A percentile compares a stretch with the other conserved stretches of the same genome.
Conservation (phyloP, 2,113 vertebrate species). For the Thermophis baileyi region DNA sequence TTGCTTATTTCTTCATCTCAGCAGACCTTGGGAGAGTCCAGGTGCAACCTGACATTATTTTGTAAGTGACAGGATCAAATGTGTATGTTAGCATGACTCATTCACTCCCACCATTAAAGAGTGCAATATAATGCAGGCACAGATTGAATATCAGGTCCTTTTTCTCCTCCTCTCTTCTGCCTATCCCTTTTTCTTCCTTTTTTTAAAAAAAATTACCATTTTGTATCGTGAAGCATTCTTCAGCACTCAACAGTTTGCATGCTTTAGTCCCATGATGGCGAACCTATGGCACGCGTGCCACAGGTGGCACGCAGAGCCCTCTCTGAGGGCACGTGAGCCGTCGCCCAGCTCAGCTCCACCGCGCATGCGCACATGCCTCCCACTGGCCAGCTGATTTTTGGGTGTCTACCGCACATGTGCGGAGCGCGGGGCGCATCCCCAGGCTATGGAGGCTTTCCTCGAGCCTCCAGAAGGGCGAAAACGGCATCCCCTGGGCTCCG, state of each 20-base stretch:
- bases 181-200: not conserved
- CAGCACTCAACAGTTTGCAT: not conserved
- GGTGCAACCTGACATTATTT: not conserved
- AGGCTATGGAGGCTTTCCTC: no score
- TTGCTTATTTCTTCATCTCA: not conserved
- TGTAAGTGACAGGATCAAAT: not conserved
- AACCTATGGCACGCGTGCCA: no score
- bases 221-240: not conserved
- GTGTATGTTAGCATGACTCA: not conserved
- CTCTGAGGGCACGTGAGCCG: no score
- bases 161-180: not conserved
- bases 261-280: no score
- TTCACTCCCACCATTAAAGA: not conserved
- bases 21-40: not conserved
- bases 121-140: not conserved
- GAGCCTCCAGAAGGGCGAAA: no score
- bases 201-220: not conserved
- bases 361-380: no score
- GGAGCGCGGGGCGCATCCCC: no score
- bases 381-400: no score
- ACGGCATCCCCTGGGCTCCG: no score
- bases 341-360: no score
- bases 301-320: no score
- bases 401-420: no score
- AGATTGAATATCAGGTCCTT: not conserved